Conservation (phyloP, 2,888 invertebrate genomes). For the Ectemnius lituratus region DNA sequence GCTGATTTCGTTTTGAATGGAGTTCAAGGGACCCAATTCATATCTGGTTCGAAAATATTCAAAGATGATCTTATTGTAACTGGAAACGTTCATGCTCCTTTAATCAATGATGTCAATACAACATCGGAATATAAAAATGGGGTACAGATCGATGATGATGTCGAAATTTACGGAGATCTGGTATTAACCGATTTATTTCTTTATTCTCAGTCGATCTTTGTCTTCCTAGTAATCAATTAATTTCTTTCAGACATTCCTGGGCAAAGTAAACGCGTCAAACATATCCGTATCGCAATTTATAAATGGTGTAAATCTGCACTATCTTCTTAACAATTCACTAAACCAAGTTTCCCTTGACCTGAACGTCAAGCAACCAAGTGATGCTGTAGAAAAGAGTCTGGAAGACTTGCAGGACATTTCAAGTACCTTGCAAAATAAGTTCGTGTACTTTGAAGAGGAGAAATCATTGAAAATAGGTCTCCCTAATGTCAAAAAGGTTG, state of each 20-base stretch:
- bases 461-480: conserved; percentile 49
- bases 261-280: conserved; percentile 36
- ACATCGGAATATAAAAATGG: conserved; percentile 49
- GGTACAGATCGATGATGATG: conserved; percentile 54
- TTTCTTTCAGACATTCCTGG: conserved; percentile 57
- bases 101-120: conserved; percentile 56
- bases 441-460: conserved; percentile 65
- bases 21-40: conserved; percentile 45
- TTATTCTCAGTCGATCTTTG: too few species aligned
- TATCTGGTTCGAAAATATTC: conserved; percentile 56
- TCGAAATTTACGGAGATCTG: conserved; percentile 65
- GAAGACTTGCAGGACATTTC: conserved; percentile 18
- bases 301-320: conserved; percentile 49
- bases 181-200: conserved; percentile 35
- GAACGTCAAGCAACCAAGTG: conserved; percentile 31
- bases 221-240: background rate
- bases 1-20: conserved; percentile 58
- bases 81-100: conserved; percentile 44
- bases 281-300: conserved; percentile 46
- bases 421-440: conserved; percentile 38
- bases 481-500: conserved; percentile 51
- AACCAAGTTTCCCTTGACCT: background rate
- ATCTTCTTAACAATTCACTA: conserved; percentile 19
- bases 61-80: conserved; percentile 50
- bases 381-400: conserved; percentile 44